A percentile compares a stretch with the other conserved stretches of the same genome.
Conservation (phyloP, 2,888 invertebrate species). For the Heteropelma amictum region DNA sequence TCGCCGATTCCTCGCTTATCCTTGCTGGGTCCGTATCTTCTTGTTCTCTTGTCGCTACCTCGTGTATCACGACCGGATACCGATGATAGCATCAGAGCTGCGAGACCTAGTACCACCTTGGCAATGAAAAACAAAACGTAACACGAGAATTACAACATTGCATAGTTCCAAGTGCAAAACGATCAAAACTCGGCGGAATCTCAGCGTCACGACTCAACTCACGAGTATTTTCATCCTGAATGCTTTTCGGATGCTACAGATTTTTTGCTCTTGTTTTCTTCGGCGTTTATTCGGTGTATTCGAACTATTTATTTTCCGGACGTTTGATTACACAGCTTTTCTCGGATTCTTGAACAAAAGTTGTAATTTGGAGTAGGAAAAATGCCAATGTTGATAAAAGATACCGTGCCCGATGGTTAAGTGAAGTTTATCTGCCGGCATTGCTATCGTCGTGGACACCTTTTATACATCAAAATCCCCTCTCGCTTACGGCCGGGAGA, state of each 20-base stretch:
- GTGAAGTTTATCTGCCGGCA: conserved; percentile 73
- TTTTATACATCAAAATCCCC: conserved; percentile 76
- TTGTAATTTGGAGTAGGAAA: background rate
- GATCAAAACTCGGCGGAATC: background rate
- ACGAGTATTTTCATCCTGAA: conserved; percentile 70
- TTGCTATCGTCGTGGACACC: conserved; percentile 74
- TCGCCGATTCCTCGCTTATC: conserved; percentile 73
- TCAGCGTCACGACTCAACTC: too few species aligned
- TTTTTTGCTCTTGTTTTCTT: conserved; percentile 8
- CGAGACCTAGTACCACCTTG: conserved; percentile 68
- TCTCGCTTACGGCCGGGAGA: conserved; percentile 57
- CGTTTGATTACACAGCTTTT: background rate
- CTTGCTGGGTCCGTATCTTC: conserved; percentile 61
- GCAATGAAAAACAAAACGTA: background rate
- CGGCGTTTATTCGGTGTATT: background rate
- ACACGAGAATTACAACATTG: background rate
- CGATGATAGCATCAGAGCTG: conserved; percentile 62
- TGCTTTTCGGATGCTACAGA: conserved; percentile 1
- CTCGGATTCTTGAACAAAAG: background rate
- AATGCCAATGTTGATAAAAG: background rate
- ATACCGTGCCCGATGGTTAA: conserved; percentile 51
- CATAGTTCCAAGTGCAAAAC: background rate
- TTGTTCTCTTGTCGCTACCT: conserved; percentile 56
- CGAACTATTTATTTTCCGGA: background rate
- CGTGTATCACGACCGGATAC: conserved; percentile 63